Conservation (phyloP, 2,888 invertebrate genomes). For the Himalopsyche tibetana region DNA sequence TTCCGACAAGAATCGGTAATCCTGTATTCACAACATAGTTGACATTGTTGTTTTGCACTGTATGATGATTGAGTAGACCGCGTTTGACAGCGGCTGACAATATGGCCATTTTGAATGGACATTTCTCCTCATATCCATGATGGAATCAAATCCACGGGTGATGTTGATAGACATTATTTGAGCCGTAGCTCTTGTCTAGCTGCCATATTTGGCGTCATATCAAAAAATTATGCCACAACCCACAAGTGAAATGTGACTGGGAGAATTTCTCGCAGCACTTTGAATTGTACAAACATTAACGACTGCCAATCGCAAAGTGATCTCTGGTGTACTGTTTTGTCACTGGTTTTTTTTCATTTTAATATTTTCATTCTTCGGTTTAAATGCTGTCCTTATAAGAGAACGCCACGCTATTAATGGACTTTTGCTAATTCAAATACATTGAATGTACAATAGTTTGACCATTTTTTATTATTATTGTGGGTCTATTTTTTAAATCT, state of each 20-base stretch:
- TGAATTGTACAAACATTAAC: slow-evolving; percentile 11
- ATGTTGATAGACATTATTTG: neutral
- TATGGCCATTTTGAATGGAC: neutral
- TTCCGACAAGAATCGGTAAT: too few species aligned
- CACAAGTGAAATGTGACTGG: slow-evolving; percentile 22
- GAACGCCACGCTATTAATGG: too few species aligned
- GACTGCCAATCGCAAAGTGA: neutral
- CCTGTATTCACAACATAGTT: too few species aligned
- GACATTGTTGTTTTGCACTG: too few species aligned
- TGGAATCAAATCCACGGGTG: neutral
- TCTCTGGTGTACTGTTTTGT: neutral
- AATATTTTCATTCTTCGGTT: slow-evolving; percentile 22
- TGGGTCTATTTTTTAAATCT: too few species aligned
- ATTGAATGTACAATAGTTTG: too few species aligned
- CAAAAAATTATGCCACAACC: slow-evolving; percentile 19
- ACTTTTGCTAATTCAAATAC: too few species aligned
- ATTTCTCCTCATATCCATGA: neutral
- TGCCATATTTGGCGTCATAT: slow-evolving; percentile 17
- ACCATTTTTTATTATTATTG: too few species aligned
- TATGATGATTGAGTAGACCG: neutral
- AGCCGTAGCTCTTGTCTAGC: neutral
- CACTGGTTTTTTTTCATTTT: neutral
- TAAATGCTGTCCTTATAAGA: neutral
- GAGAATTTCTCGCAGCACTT: slow-evolving; percentile 5
- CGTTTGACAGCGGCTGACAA: slow-evolving; percentile 29